Conservation (phyloP, 1,140 invertebrate species). For the Hycleus cichorii region DNA sequence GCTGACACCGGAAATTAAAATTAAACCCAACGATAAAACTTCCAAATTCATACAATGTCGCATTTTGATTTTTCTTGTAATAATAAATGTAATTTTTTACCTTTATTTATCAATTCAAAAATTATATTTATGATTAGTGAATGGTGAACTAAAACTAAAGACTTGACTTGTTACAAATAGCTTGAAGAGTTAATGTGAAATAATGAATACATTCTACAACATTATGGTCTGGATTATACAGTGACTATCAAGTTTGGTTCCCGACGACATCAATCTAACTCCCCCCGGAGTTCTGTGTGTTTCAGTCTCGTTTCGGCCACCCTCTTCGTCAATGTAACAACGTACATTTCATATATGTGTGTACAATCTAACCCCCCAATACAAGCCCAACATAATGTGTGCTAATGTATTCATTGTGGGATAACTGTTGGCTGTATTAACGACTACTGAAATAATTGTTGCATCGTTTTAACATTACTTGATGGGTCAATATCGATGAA, state of each 20-base stretch:
- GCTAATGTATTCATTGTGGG: conserved; percentile 16
- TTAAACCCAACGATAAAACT: conserved; percentile 4
- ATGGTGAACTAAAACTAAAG: no score
- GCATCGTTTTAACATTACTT: conserved; percentile 10
- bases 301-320: conserved; percentile 1
- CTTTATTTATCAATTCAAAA: no score
- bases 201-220: conserved; percentile 42
- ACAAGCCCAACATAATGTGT: conserved; percentile 10
- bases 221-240: conserved; percentile 41
- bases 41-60: no score
- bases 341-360: conserved; percentile 4
- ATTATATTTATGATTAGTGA: no score
- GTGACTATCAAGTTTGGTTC: conserved; percentile 38
- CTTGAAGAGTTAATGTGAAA: conserved; percentile 37
- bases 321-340: conserved; percentile 9
- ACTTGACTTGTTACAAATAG: conserved; percentile 31
- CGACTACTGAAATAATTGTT: conserved; percentile 9
- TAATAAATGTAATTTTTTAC: no score
- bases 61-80: no score
- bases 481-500: conserved; percentile 1
- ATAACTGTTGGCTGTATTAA: conserved; percentile 12
- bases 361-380: not conserved
- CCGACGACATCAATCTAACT: conserved; percentile 35
- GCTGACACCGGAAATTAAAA: conserved; percentile 18
- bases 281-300: conserved; percentile 10